These are phyloP conservation scores for Callorhinus ursinus DNA, from an alignment of 2,113 vertebrate genomes.

Conservation along the genomic window DNA sequence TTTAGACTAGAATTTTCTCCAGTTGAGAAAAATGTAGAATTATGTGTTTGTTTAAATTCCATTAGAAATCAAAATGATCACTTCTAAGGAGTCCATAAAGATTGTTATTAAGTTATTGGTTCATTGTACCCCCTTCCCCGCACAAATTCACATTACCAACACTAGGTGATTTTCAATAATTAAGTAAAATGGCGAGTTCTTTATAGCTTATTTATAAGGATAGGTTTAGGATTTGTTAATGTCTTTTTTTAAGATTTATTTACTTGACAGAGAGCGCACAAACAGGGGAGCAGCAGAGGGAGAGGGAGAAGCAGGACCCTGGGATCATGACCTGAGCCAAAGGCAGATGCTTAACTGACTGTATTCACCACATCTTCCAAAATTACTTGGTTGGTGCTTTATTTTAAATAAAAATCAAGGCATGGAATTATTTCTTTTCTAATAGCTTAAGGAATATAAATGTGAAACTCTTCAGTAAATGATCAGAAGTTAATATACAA, in stretches of 20 bases:
- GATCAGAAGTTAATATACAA: not conserved
- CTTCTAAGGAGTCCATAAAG: conserved; percentile 37
- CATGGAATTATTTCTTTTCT: not conserved
- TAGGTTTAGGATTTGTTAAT: conserved; percentile 32
- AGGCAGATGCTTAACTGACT: not conserved
- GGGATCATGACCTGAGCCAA: not conserved
- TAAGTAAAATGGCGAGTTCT: conserved; percentile 20
- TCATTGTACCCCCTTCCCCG: not conserved
- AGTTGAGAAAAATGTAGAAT: conserved; percentile 56
- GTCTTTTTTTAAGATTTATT: not conserved
- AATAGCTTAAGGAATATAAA: not conserved
- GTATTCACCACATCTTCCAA: not conserved
- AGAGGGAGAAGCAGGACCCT: not conserved
- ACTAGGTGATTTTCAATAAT: conserved; percentile 16
- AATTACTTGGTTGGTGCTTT: conserved; percentile 10
- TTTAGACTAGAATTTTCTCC: conserved; percentile 62
- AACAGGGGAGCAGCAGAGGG: too few relatives aligned
- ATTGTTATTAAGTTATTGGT: conserved; percentile 41
- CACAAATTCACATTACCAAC: not conserved
- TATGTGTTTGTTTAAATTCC: conserved; percentile 9
- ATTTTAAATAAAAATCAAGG: conserved; percentile 53
- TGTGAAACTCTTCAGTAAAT: conserved; percentile 1
- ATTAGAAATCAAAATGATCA: not conserved
- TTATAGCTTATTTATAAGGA: conserved; percentile 28
- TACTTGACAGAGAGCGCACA: too few relatives aligned